Evolutionary conservation across 1,140 invertebrate genomes (phyloP).

Genomic region (Samia ricini): DNA sequence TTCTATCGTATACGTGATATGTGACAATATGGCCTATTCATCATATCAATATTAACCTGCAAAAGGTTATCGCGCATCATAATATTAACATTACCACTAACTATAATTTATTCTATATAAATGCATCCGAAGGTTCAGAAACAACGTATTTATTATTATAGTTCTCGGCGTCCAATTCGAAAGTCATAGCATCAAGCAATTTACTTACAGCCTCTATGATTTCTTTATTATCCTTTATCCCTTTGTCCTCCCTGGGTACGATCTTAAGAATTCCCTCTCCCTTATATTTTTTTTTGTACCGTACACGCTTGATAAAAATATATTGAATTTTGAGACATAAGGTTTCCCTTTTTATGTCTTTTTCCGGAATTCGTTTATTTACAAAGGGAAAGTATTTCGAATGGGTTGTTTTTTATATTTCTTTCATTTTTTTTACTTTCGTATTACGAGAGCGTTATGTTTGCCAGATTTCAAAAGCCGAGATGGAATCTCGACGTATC

Average conservation of each 20-base stretch:
- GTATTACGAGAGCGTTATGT: constrained; percentile 6
- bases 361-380: constrained; percentile 42
- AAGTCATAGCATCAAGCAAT: constrained; percentile 59
- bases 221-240: constrained; percentile 63
- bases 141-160: background rate
- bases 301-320: constrained; percentile 47
- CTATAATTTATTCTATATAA: background rate
- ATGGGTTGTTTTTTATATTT: constrained; percentile 11
- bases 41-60: background rate
- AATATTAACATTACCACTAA: background rate
- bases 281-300: constrained; percentile 37
- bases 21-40: background rate
- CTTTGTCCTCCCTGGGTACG: constrained; percentile 39
- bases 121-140: background rate
- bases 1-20: background rate
- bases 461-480: constrained; percentile 1
- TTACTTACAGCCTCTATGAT: constrained; percentile 61
- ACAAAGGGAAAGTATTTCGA: constrained; percentile 53
- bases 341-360: constrained; percentile 55
- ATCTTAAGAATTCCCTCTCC: constrained; percentile 44
- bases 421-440: constrained; percentile 5
- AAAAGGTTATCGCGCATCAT: background rate
- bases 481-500: constrained; percentile 1
- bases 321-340: constrained; percentile 68
- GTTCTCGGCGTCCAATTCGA: background rate